Evolutionary conservation across 2,888 invertebrate genomes (phyloP).

Genomic region (Boloria euphrosyne): DNA sequence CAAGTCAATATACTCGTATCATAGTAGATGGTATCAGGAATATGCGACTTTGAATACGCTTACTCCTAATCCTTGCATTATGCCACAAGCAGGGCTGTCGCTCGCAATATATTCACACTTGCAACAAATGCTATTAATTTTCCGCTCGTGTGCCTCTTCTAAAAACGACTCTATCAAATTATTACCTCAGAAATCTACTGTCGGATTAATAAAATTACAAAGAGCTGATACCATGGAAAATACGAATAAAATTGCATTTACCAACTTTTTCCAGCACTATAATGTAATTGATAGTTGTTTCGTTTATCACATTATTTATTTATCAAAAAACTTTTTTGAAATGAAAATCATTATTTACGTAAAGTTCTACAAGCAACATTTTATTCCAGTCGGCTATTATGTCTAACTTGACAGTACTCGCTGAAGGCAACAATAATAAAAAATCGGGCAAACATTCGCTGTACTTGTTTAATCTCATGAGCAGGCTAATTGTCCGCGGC

Average conservation of each 20-base stretch:
- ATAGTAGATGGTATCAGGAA: constrained; percentile 36
- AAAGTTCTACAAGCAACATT: constrained; percentile 55
- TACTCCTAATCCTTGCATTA: constrained; percentile 55
- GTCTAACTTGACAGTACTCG: constrained; percentile 50
- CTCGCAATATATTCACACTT: constrained; percentile 58
- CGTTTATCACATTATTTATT: too few relatives aligned
- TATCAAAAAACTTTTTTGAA: too few relatives aligned
- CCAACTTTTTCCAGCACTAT: too few relatives aligned
- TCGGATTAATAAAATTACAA: constrained; percentile 38
- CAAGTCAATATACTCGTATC: constrained; percentile 32
- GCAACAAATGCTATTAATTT: constrained; percentile 75
- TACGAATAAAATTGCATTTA: too few relatives aligned
- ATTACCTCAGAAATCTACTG: constrained; percentile 53
- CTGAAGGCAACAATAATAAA: constrained; percentile 51
- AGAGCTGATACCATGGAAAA: constrained; percentile 2
- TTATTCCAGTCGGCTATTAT: constrained; percentile 49
- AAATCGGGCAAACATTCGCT: constrained; percentile 61
- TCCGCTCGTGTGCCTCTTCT: constrained; percentile 72
- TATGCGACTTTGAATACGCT: constrained; percentile 45
- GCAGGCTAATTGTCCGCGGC: constrained; percentile 78
- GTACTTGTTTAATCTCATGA: constrained; percentile 78
- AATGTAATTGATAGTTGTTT: too few relatives aligned
- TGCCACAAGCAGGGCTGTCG: constrained; percentile 53
- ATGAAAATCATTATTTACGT: constrained; percentile 39
- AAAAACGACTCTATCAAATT: constrained; percentile 57